These are phyloP conservation scores for Galleria mellonella DNA, from an alignment of 1,140 invertebrate species.

Conservation along the genomic window DNA sequence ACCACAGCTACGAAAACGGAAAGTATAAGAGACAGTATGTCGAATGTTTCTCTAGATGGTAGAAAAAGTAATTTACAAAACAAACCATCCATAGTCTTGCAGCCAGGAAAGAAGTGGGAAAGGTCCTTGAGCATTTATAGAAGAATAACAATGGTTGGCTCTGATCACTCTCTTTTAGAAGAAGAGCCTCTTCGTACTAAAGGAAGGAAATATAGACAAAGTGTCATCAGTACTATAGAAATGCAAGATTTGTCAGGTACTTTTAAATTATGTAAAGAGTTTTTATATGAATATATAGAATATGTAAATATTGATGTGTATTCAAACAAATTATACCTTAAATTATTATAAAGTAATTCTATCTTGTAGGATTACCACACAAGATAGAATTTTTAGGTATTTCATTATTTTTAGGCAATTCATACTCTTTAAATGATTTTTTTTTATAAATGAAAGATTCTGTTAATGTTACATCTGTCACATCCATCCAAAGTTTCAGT, in stretches of 20 bases:
- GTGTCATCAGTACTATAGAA: slow-evolving; percentile 60
- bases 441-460: too few species aligned
- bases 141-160: slow-evolving; percentile 53
- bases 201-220: slow-evolving; percentile 64
- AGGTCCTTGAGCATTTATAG: slow-evolving; percentile 63
- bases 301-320: too few species aligned
- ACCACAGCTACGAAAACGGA: slow-evolving; percentile 13
- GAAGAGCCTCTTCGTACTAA: slow-evolving; percentile 35
- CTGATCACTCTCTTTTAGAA: slow-evolving; percentile 44
- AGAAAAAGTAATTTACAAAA: slow-evolving; percentile 4
- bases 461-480: slow-evolving; percentile 36
- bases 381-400: too few species aligned
- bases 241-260: slow-evolving; percentile 36
- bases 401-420: too few species aligned
- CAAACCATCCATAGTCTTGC: slow-evolving; percentile 44
- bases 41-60: neutral
- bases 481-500: slow-evolving; percentile 61
- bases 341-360: slow-evolving; percentile 6
- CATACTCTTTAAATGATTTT: too few species aligned
- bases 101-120: slow-evolving; percentile 68
- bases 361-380: too few species aligned
- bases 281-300: too few species aligned
- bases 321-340: too few species aligned
- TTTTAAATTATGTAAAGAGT: slow-evolving; percentile 15
- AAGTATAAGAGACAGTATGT: neutral